Conservation (phyloP, 2,888 invertebrate genomes). For the Drosophila ustulata region DNA sequence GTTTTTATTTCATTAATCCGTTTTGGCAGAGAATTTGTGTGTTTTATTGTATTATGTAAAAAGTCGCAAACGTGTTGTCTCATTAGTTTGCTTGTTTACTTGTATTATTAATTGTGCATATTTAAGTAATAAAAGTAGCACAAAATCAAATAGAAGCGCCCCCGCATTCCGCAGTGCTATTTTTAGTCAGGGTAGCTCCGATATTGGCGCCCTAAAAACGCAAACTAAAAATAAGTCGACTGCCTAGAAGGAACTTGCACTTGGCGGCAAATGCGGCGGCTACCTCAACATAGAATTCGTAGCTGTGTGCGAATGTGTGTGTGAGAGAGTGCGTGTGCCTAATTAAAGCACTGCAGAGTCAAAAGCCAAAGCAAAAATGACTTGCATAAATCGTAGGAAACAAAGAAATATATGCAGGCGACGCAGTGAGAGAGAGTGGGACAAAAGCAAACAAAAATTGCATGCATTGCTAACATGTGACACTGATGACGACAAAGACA, state of each 20-base stretch:
- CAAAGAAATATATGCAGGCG: constrained; percentile 59
- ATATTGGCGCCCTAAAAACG: constrained; percentile 62
- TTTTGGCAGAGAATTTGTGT: background rate
- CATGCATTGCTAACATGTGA: constrained; percentile 68
- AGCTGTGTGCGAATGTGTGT: constrained; percentile 10
- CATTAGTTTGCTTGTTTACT: background rate
- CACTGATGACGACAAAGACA: constrained; percentile 57
- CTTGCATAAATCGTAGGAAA: constrained; percentile 69
- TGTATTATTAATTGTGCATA: background rate
- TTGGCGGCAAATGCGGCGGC: constrained; percentile 55
- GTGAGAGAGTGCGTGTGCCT: constrained; percentile 53
- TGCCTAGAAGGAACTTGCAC: constrained; percentile 63
- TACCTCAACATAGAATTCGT: constrained; percentile 71
- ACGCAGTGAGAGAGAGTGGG: constrained; percentile 17
- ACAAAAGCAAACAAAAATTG: constrained; percentile 42
- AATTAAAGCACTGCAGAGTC: constrained; percentile 53
- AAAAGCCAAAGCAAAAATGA: constrained; percentile 62
- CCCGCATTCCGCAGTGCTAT: constrained; percentile 37
- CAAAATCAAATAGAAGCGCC: constrained; percentile 20
- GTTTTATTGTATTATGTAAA: background rate
- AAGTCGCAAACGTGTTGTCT: background rate
- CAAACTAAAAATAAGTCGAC: constrained; percentile 64
- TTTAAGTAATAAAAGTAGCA: constrained; percentile 5
- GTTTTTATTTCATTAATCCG: background rate
- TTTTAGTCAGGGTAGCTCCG: constrained; percentile 23